Evolutionary conservation across 2,888 invertebrate species (phyloP).

Genomic region (Dasypolia templi): DNA sequence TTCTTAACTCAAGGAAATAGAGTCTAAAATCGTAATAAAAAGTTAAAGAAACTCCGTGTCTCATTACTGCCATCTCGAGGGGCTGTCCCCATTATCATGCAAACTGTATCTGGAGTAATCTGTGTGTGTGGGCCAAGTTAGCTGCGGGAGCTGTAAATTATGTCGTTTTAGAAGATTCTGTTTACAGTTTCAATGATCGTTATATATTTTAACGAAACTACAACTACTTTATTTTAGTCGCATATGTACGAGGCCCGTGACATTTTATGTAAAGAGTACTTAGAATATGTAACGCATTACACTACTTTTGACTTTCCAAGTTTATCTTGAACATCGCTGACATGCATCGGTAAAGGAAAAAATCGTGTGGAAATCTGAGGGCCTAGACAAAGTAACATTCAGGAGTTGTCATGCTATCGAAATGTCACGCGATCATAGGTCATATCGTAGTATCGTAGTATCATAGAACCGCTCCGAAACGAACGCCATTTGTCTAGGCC

Average conservation of each 20-base stretch:
- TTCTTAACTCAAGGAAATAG: constrained; percentile 37
- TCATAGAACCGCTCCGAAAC: too few species aligned
- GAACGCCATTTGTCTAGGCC: too few species aligned
- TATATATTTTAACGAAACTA: not conserved
- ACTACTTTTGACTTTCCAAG: not conserved
- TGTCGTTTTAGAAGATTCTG: not conserved
- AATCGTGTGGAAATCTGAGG: rapidly evolving
- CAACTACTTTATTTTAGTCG: not conserved
- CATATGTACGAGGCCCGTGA: not conserved
- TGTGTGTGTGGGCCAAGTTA: constrained; percentile 17
- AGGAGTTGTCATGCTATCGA: too few species aligned
- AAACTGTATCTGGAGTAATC: constrained; percentile 55
- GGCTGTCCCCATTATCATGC: constrained; percentile 52
- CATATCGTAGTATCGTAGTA: too few species aligned
- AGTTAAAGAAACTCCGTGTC: constrained; percentile 31
- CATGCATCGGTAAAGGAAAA: not conserved
- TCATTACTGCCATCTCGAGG: constrained; percentile 61
- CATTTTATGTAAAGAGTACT: not conserved
- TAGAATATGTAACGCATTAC: not conserved
- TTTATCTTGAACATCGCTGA: not conserved
- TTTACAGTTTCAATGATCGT: not conserved
- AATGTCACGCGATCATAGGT: too few species aligned
- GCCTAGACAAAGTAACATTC: too few species aligned
- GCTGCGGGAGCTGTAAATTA: not conserved
- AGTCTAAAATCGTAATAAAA: constrained; percentile 41